Evolutionary conservation across 2,888 invertebrate genomes (phyloP), one percentile per base, ranked within the genome.

Genomic region (Dusona sp.): DNA sequence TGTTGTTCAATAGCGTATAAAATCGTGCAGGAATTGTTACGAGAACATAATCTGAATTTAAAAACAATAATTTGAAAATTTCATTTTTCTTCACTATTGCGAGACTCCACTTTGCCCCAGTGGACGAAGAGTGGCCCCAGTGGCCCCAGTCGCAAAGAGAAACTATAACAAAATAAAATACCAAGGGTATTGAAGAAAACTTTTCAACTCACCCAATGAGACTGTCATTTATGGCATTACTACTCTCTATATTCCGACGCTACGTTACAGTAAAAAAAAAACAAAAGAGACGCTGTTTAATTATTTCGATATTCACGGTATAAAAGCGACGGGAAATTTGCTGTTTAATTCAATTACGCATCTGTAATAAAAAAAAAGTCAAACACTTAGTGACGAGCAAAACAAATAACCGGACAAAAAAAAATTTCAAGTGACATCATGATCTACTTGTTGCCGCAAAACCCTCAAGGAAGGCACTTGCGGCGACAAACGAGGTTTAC

Each of bases 391-490:
- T 61, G 61, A 29, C 29, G 16, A 61, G 61, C 8, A 13, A 61
- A 61, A 16, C 29, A 29, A 61, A 61, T 61, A 29, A 48, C 16
- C 19, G n/a, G 29, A 13, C 29, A 6, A 25, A 57, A 61, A 29
- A 25, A 61, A 29, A 61, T 6, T 61, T 25, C 29, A 29, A 29
- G 29, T 29, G 29, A 29, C 16, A 2, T 29, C 29, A 61, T 61
- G 29, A 61, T 61, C 13, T 61, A 61, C 61, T 61, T 29, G 61
- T 61, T 61, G 29, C 61, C 61, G 29, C 61, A 29, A 16, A 29
- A 61, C 3, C 29, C 61, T 16, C 25, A 25, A 29, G 29, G 61
- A 61, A 29, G 16, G 6, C 29, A 61, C 61, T 61, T 16, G 16
- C 29, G 4, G 29, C 29, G 29, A 29, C 29, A 29, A n/a, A 29